These are phyloP conservation scores for Ariolimax columbianus DNA, from an alignment of 2,888 invertebrate genomes.

Conservation along the genomic window DNA sequence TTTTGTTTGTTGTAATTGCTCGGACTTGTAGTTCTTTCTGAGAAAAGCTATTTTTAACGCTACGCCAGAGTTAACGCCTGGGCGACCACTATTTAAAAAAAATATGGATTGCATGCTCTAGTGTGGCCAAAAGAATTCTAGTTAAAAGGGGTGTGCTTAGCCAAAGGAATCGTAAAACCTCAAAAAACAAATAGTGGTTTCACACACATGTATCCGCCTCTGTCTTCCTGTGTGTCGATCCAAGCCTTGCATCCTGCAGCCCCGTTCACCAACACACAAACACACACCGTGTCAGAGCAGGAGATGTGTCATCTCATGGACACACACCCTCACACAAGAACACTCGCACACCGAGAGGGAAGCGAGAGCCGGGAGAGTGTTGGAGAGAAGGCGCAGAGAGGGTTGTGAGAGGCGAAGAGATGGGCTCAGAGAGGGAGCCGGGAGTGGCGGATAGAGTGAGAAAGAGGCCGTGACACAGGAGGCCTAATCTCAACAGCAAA, in stretches of 20 bases:
- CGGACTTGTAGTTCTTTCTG: too few species aligned
- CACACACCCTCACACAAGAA: slow-evolving; percentile 16
- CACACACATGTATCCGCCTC: slow-evolving; percentile 21
- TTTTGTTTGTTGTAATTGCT: too few species aligned
- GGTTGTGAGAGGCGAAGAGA: too few species aligned
- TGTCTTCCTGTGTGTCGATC: slow-evolving; percentile 14
- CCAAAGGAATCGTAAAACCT: too few species aligned
- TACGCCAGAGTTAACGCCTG: too few species aligned
- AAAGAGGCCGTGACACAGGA: not conserved
- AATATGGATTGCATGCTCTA: too few species aligned
- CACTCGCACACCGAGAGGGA: slow-evolving; percentile 23
- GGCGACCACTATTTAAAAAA: too few species aligned
- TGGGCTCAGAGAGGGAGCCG: slow-evolving; percentile 7
- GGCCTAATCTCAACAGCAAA: not conserved
- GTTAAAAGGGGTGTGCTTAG: too few species aligned
- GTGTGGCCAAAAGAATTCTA: too few species aligned
- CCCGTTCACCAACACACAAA: slow-evolving; percentile 27
- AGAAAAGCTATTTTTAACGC: too few species aligned
- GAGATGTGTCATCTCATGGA: slow-evolving; percentile 2
- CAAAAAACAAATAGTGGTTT: too few species aligned
- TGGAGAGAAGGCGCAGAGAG: too few species aligned
- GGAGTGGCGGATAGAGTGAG: slow-evolving; percentile 12
- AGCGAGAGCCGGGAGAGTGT: not conserved
- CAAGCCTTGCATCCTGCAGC: slow-evolving; percentile 2
- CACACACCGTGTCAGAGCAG: not conserved